Conservation (phyloP, 2,888 invertebrate genomes). For the Candidula unifasciata region DNA sequence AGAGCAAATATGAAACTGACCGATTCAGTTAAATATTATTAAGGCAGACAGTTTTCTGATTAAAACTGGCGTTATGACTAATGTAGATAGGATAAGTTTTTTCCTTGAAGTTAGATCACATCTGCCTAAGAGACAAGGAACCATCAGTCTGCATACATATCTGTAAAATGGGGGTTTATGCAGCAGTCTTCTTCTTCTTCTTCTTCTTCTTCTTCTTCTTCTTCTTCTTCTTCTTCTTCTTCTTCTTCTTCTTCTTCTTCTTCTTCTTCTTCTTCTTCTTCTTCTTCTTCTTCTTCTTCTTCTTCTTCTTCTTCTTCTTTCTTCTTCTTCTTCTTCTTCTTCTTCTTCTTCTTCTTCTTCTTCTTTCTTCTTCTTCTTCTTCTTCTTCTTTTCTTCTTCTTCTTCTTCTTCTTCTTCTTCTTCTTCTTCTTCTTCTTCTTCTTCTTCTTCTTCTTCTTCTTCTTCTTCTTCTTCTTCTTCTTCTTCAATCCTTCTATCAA, state of each 20-base stretch:
- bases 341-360: neutral
- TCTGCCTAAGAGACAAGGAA: too few species aligned
- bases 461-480: neutral
- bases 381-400: neutral
- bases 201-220: neutral
- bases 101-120: too few species aligned
- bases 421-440: neutral
- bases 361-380: neutral
- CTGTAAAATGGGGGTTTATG: too few species aligned
- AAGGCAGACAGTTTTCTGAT: too few species aligned
- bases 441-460: neutral
- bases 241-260: neutral
- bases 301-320: neutral
- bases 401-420: neutral
- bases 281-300: neutral
- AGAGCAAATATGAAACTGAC: too few species aligned
- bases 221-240: neutral
- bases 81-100: too few species aligned
- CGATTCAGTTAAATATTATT: too few species aligned
- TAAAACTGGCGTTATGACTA: too few species aligned
- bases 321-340: neutral
- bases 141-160: too few species aligned
- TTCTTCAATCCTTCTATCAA: too few species aligned
- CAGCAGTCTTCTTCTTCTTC: constrained; percentile 12
- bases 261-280: constrained; percentile 1